phyloP scores from a whole-genome alignment of 2,113 vertebrate genomes.

The Circaetus gallicus region DNA sequence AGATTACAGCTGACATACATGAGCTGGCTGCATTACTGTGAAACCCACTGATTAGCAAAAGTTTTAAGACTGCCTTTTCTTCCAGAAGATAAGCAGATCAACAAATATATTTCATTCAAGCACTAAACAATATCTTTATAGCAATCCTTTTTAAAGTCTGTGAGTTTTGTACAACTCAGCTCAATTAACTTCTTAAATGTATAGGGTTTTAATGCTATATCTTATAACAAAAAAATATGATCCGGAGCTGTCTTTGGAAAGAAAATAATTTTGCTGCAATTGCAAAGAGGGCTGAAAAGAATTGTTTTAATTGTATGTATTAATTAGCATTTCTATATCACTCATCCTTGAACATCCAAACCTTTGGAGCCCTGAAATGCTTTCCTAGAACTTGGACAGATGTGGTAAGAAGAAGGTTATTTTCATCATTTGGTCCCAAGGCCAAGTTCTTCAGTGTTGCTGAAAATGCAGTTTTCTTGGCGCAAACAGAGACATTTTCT shows the following conservation, averaged over 20 bases:
- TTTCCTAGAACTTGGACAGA: background rate
- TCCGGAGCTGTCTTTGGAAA: background rate
- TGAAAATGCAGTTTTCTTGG: slow-evolving; percentile 13
- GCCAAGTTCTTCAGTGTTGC: background rate
- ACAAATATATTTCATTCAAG: background rate
- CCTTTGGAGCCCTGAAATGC: background rate
- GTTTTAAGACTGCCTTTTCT: background rate
- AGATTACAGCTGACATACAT: background rate
- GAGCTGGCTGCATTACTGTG: background rate
- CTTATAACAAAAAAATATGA: background rate
- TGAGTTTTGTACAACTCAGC: background rate
- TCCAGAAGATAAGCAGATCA: background rate
- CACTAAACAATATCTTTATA: background rate
- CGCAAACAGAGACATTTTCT: background rate
- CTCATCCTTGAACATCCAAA: background rate
- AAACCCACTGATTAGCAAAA: background rate
- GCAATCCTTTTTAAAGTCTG: background rate
- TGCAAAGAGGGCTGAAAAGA: background rate
- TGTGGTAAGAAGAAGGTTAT: background rate
- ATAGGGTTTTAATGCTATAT: background rate
- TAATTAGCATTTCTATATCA: background rate
- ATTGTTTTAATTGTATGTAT: background rate
- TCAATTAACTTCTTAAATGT: background rate
- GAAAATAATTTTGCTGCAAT: background rate
- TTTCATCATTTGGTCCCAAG: background rate